A percentile compares a stretch with the other conserved stretches of the same genome.
phyloP scores from a whole-genome alignment of 2,113 vertebrate genomes.

The Trinectes maculatus region DNA sequence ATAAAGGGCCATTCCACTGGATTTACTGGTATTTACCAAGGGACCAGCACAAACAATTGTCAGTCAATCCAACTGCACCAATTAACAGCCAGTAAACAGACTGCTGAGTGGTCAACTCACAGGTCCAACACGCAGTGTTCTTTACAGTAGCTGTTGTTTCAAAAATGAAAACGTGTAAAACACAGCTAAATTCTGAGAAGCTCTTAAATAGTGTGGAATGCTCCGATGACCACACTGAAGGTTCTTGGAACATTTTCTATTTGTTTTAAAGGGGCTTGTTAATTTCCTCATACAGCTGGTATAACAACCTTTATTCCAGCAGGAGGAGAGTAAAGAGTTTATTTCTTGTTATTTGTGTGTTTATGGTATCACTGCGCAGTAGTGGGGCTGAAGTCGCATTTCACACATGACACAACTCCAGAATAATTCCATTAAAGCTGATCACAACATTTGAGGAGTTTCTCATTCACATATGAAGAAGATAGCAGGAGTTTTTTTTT shows the following conservation, averaged over 20 bases:
- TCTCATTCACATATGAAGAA: too few relatives aligned
- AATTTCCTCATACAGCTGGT: background rate
- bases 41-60: conserved; percentile 52
- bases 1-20: conserved; percentile 60
- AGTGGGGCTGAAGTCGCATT: too few relatives aligned
- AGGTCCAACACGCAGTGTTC: conserved; percentile 5
- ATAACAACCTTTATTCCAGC: background rate
- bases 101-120: conserved; percentile 23
- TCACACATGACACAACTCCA: too few relatives aligned
- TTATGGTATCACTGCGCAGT: too few relatives aligned
- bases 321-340: background rate
- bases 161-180: background rate
- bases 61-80: conserved; percentile 56
- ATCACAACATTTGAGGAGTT: too few relatives aligned
- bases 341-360: background rate
- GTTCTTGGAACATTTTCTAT: background rate
- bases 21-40: conserved; percentile 53
- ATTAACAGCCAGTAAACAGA: conserved; percentile 53
- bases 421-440: too few relatives aligned
- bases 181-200: background rate
- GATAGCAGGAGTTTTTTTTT: too few relatives aligned
- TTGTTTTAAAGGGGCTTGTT: background rate
- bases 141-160: background rate
- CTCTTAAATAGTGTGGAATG: too few relatives aligned
- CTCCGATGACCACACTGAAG: too few relatives aligned